These are phyloP conservation scores for Tinea semifulvella DNA, from an alignment of 2,888 invertebrate genomes.

Conservation along the genomic window DNA sequence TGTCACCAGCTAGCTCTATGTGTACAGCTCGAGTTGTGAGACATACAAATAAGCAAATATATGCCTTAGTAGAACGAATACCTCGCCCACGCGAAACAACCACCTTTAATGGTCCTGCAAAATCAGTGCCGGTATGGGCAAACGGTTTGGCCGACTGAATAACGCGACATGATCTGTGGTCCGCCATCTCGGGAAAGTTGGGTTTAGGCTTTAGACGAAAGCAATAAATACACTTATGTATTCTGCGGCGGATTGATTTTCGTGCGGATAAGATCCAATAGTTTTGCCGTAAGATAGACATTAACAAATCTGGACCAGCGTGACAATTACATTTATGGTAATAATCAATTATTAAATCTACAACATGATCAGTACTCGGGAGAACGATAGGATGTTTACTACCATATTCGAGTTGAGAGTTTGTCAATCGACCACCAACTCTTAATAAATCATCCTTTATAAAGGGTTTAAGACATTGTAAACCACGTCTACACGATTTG, in stretches of 20 bases:
- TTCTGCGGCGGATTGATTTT: neutral
- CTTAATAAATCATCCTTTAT: neutral
- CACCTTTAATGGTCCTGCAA: neutral
- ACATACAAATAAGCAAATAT: slow-evolving; percentile 3
- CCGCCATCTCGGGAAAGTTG: neutral
- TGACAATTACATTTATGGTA: neutral
- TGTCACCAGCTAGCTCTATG: slow-evolving; percentile 18
- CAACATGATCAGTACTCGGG: slow-evolving; percentile 75
- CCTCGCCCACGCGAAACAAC: neutral
- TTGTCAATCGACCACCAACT: slow-evolving; percentile 4
- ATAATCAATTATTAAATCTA: slow-evolving; percentile 1
- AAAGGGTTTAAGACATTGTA: neutral
- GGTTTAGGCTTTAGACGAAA: neutral
- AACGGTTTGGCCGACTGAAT: neutral
- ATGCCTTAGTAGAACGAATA: neutral
- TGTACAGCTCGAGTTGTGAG: slow-evolving; percentile 18
- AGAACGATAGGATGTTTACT: slow-evolving; percentile 75
- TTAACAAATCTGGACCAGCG: neutral
- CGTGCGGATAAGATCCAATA: neutral
- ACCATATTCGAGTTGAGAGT: neutral
- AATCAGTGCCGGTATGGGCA: slow-evolving; percentile 5
- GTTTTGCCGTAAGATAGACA: neutral
- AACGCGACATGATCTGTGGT: neutral
- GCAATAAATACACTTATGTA: neutral
- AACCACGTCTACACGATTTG: neutral